Conservation (phyloP, 2,797 vertebrate species). For the Macropus fuliginosus region DNA sequence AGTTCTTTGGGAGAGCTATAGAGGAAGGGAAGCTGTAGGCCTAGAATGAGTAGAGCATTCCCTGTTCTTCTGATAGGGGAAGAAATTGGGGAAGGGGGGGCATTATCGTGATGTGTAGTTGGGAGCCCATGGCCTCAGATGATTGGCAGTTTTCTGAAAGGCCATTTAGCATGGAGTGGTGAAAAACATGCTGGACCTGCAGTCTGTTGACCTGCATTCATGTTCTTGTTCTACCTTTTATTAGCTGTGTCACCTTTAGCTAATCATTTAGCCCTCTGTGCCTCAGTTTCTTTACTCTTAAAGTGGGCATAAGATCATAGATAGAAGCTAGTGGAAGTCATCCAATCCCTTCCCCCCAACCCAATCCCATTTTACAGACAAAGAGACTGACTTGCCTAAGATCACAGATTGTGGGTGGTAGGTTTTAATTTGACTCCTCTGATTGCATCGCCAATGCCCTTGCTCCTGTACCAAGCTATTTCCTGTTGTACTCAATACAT, state of each 20-base stretch:
- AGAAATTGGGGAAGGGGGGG: neutral
- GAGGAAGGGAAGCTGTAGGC: neutral
- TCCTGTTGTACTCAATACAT: neutral
- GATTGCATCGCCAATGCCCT: neutral
- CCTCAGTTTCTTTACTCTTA: neutral
- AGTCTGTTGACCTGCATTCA: neutral
- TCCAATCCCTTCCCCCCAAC: neutral
- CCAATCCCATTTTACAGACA: neutral
- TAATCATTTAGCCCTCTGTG: neutral
- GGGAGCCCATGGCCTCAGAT: neutral
- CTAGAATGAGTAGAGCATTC: neutral
- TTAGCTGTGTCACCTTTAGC: neutral
- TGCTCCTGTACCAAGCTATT: neutral
- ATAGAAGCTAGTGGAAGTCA: neutral
- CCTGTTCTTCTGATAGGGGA: conserved; percentile 3
- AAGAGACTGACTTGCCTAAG: neutral
- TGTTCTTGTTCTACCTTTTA: neutral
- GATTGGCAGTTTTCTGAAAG: neutral
- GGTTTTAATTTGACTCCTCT: neutral
- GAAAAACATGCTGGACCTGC: neutral
- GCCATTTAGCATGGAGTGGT: neutral
- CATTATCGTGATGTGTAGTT: neutral
- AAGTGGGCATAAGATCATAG: neutral
- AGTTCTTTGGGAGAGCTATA: neutral
- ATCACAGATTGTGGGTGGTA: neutral